phyloP scores from a whole-genome alignment of 2,797 vertebrate species.

The Salarias fasciatus region DNA sequence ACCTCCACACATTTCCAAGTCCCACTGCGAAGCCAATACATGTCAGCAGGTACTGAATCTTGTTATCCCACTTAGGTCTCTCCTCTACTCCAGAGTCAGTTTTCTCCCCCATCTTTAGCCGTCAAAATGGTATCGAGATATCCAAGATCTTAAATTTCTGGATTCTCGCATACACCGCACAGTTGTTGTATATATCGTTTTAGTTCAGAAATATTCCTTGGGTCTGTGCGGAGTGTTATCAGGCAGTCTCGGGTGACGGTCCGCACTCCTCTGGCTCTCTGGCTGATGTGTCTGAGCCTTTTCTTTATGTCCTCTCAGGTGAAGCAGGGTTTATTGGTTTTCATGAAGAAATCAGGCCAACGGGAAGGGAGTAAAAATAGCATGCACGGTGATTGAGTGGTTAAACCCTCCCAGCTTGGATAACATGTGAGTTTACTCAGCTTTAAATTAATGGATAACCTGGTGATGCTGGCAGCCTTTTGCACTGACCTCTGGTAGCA shows the following conservation, averaged over 20 bases:
- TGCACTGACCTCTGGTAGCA: not conserved
- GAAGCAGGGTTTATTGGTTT: slow-evolving; percentile 28
- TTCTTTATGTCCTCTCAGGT: slow-evolving; percentile 33
- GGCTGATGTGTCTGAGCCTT: slow-evolving; percentile 20
- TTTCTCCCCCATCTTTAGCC: slow-evolving; percentile 51
- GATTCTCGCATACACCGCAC: not conserved
- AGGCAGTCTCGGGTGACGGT: no score
- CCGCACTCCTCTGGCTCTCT: slow-evolving; percentile 19
- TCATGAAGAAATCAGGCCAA: slow-evolving; percentile 15
- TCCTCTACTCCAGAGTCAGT: slow-evolving; percentile 39
- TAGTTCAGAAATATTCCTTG: no score
- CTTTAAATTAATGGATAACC: slow-evolving; percentile 75
- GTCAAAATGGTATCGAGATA: not conserved
- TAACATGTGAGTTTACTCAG: slow-evolving; percentile 27
- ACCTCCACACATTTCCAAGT: slow-evolving; percentile 93
- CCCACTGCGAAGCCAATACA: slow-evolving; percentile 92
- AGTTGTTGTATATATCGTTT: no score
- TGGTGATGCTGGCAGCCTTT: slow-evolving; percentile 21
- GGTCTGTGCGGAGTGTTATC: no score
- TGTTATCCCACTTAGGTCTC: slow-evolving; percentile 85
- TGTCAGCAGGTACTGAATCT: slow-evolving; percentile 89
- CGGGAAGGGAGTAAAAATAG: slow-evolving; percentile 22
- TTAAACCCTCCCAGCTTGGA: slow-evolving; percentile 13
- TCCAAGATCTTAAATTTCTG: not conserved
- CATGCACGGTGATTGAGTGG: slow-evolving; percentile 11